phyloP scores from a whole-genome alignment of 2,888 invertebrate genomes.

The Chrysolina americana region DNA sequence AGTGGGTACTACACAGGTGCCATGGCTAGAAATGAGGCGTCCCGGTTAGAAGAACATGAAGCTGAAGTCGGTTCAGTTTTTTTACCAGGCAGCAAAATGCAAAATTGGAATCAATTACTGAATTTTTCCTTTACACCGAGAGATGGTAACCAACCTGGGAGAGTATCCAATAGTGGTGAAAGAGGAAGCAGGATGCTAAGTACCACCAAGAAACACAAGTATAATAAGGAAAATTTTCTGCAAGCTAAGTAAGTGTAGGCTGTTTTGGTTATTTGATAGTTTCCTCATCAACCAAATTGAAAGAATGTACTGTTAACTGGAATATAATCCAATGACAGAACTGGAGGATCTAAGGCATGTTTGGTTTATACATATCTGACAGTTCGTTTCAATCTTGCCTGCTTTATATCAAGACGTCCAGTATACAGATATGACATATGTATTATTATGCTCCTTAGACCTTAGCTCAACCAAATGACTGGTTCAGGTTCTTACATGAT shows the following conservation, averaged over 20 bases:
- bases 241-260: constrained; percentile 86
- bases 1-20: constrained; percentile 71
- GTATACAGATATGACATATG: too few species aligned
- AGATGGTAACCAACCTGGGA: constrained; percentile 50
- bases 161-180: constrained; percentile 44
- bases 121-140: constrained; percentile 85
- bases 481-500: too few species aligned
- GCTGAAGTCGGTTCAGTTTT: constrained; percentile 88
- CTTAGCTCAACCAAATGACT: too few species aligned
- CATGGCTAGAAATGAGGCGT: constrained; percentile 80
- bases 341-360: too few species aligned
- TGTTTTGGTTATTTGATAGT: too few species aligned
- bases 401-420: too few species aligned
- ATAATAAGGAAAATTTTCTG: constrained; percentile 94
- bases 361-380: too few species aligned
- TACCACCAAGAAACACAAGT: constrained; percentile 77
- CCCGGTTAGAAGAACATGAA: constrained; percentile 75
- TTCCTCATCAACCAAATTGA: too few species aligned
- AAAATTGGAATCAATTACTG: constrained; percentile 93
- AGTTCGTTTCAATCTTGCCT: too few species aligned
- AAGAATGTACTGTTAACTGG: too few species aligned
- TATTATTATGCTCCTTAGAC: too few species aligned
- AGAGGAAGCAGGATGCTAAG: constrained; percentile 67
- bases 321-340: too few species aligned
- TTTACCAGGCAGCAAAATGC: constrained; percentile 89